Conservation (phyloP, 2,888 invertebrate genomes). For the Oscheius onirici region DNA sequence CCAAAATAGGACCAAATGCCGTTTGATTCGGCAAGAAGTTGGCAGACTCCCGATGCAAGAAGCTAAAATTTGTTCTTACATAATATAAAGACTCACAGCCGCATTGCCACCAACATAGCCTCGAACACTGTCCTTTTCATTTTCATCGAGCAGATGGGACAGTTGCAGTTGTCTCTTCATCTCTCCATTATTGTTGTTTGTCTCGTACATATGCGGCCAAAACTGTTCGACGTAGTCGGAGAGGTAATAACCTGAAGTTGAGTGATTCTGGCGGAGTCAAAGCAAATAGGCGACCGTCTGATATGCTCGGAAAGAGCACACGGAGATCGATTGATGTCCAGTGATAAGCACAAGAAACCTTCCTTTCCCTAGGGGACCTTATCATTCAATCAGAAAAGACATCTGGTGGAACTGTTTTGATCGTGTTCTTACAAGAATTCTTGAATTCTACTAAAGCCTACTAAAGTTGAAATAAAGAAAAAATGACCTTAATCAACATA, state of each 20-base stretch:
- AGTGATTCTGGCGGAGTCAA: neutral
- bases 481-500: no score
- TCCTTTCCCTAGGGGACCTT: neutral
- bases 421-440: neutral
- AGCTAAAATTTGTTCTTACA: slow-evolving; percentile 8
- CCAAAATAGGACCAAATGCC: slow-evolving; percentile 3
- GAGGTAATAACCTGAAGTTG: slow-evolving; percentile 22
- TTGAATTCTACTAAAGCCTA: neutral
- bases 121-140: neutral
- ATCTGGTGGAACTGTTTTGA: no score
- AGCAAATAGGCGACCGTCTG: neutral
- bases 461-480: neutral
- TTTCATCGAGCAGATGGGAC: neutral
- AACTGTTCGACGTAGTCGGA: slow-evolving; percentile 24
- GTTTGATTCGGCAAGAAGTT: slow-evolving; percentile 19
- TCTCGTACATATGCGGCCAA: slow-evolving; percentile 12
- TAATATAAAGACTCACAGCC: neutral
- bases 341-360: slow-evolving; percentile 8
- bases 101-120: slow-evolving; percentile 13
- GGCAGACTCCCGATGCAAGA: slow-evolving; percentile 27
- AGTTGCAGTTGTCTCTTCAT: slow-evolving; percentile 3
- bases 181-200: slow-evolving; percentile 15
- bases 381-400: neutral
- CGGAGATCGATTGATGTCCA: neutral
- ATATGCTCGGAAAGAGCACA: neutral